phyloP scores from a whole-genome alignment of 2,888 invertebrate species.

The Microplitis deprimator region DNA sequence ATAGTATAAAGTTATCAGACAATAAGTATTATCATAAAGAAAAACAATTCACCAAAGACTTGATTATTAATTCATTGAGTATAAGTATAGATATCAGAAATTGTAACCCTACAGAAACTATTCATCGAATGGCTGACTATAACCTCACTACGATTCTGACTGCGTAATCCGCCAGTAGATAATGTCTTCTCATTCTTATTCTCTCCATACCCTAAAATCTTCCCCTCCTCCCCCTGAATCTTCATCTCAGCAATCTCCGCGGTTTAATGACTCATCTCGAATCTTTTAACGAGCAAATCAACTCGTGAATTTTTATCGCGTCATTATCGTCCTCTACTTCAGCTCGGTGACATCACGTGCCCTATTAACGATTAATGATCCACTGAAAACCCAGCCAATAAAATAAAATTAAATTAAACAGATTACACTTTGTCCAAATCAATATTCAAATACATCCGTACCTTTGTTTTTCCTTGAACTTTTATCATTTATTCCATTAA shows the following conservation, averaged over 20 bases:
- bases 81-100: neutral
- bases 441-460: neutral
- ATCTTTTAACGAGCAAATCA: conserved; percentile 57
- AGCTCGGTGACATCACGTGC: neutral
- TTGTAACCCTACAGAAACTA: neutral
- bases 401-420: neutral
- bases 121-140: neutral
- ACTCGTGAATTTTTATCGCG: conserved; percentile 15
- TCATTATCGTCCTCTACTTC: neutral
- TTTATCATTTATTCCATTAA: neutral
- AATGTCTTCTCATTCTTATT: conserved; percentile 6
- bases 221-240: neutral
- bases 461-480: neutral
- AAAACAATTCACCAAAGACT: neutral
- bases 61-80: conserved; percentile 1
- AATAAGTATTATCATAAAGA: neutral
- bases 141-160: neutral
- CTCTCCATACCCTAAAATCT: neutral
- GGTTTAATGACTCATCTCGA: conserved; percentile 54
- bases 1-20: too few relatives aligned
- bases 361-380: neutral
- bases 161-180: conserved; percentile 5
- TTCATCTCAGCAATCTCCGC: conserved; percentile 43
- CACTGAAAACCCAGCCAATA: neutral
- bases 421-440: neutral